Evolutionary conservation across 2,113 vertebrate species (phyloP).

Genomic region (Dryoscopus gambensis): DNA sequence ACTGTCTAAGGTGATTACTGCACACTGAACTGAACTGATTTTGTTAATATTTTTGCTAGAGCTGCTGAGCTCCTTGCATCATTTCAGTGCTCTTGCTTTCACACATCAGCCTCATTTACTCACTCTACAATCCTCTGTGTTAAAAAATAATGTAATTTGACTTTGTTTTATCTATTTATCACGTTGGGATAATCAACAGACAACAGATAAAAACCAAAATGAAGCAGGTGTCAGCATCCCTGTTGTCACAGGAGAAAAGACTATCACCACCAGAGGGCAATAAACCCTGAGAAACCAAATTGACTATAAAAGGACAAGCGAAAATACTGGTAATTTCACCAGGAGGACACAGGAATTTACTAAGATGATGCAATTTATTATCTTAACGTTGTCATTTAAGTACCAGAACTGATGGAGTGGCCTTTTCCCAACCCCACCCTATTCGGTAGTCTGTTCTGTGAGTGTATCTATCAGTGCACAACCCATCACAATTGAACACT

Average conservation of each 20-base stretch:
- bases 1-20: background rate
- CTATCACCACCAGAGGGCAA: background rate
- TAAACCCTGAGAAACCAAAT: background rate
- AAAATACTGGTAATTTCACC: background rate
- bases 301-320: background rate
- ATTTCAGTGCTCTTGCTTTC: background rate
- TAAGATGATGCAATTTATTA: background rate
- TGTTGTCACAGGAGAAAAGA: background rate
- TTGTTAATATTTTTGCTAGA: background rate
- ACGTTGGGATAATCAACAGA: background rate
- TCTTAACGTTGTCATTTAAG: background rate
- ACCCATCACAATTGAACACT: background rate
- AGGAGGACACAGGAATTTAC: background rate
- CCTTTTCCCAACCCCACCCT: background rate
- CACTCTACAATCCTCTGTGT: background rate
- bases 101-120: background rate
- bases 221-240: background rate
- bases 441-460: background rate
- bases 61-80: background rate
- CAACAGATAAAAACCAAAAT: background rate
- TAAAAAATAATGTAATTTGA: background rate
- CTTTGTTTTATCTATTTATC: background rate
- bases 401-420: background rate
- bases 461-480: background rate
- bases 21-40: background rate